These are phyloP conservation scores for Malurus splendens DNA, from an alignment of 2,797 vertebrate species.

Conservation along the genomic window DNA sequence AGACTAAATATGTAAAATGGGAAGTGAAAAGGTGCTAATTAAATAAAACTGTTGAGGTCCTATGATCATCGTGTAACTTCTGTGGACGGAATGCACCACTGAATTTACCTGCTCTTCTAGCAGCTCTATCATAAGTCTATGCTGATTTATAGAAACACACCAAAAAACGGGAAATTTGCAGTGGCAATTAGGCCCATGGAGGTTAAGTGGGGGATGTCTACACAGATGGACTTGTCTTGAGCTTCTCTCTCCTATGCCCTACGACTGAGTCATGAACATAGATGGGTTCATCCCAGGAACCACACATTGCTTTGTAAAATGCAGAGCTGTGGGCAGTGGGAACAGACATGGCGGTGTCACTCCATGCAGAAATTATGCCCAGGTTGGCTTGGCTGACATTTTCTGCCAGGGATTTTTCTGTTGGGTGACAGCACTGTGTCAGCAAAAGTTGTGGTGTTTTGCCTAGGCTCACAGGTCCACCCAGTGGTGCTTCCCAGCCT, in stretches of 20 bases:
- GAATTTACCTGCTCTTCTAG: not conserved
- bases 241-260: not conserved
- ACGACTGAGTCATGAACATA: not conserved
- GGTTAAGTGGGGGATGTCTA: not conserved
- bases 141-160: not conserved
- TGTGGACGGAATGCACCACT: not conserved
- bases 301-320: not conserved
- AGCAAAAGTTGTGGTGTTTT: not conserved
- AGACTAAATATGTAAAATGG: not conserved
- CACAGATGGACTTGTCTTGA: not conserved
- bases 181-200: not conserved
- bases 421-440: accelerated
- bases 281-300: not conserved
- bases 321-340: not conserved
- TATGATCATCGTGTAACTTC: not conserved
- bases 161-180: not conserved
- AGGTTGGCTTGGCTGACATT: not conserved
- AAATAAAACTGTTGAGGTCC: not conserved
- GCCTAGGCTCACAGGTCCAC: accelerated
- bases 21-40: not conserved
- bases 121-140: not conserved
- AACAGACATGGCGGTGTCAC: not conserved
- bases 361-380: not conserved
- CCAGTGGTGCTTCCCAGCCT: not conserved
- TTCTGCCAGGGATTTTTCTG: not conserved